phyloP scores from a whole-genome alignment of 2,888 invertebrate genomes.

The Alviniconcha strummeri region DNA sequence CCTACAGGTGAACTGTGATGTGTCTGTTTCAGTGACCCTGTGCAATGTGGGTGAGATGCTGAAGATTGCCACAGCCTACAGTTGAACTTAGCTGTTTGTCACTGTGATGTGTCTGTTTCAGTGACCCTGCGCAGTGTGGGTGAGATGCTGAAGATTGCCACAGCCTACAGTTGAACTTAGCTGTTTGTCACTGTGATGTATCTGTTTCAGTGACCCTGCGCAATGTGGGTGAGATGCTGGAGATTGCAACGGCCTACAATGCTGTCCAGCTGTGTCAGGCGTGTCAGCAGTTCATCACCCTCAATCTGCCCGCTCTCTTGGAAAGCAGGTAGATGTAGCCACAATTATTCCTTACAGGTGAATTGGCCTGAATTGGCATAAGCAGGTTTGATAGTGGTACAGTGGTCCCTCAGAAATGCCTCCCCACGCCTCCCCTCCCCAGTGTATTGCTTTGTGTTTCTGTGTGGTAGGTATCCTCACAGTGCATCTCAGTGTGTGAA shows the following conservation, averaged over 20 bases:
- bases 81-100: conserved; percentile 80
- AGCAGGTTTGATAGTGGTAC: too few relatives aligned
- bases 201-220: conserved; percentile 79
- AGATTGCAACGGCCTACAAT: conserved; percentile 85
- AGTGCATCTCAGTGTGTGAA: too few relatives aligned
- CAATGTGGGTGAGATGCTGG: conserved; percentile 85
- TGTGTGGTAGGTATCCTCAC: too few relatives aligned
- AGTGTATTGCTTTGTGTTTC: too few relatives aligned
- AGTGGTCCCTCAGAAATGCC: too few relatives aligned
- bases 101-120: conserved; percentile 41
- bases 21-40: conserved; percentile 77
- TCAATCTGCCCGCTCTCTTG: conserved; percentile 84
- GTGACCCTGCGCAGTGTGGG: conserved; percentile 85
- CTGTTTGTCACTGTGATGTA: too few relatives aligned
- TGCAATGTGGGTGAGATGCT: conserved; percentile 86
- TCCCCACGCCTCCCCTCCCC: too few relatives aligned
- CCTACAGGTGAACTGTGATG: conserved; percentile 82
- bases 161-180: too few relatives aligned
- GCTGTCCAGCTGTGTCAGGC: conserved; percentile 82
- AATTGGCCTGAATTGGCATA: too few relatives aligned
- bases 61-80: conserved; percentile 85
- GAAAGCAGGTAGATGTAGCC: conserved; percentile 77
- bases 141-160: conserved; percentile 85
- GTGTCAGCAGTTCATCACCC: conserved; percentile 85
- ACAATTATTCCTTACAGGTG: neutral